Evolutionary conservation across 2,888 invertebrate species (phyloP).

Genomic region (Leptinotarsa juncta): DNA sequence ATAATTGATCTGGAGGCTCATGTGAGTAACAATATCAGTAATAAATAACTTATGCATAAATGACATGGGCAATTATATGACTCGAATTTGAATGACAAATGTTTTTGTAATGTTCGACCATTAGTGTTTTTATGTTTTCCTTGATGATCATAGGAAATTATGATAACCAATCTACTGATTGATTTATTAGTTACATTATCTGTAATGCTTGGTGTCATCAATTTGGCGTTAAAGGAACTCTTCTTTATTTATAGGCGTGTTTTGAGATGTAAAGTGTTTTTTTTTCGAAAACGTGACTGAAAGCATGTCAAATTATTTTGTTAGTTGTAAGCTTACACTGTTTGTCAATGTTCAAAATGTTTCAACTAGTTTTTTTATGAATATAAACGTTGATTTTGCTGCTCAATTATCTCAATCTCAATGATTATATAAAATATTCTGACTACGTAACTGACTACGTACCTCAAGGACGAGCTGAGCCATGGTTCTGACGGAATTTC

Average conservation of each 20-base stretch:
- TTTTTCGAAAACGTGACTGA: not conserved
- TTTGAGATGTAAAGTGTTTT: not conserved
- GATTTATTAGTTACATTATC: constrained; percentile 23
- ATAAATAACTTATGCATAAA: constrained; percentile 16
- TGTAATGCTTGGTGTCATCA: not conserved
- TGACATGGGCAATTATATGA: constrained; percentile 1
- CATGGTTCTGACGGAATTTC: not conserved
- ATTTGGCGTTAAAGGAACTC: not conserved
- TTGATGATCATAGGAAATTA: constrained; percentile 14
- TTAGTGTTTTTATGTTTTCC: constrained; percentile 12
- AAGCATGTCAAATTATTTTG: too few species aligned
- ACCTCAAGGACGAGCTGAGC: not conserved
- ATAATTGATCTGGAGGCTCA: constrained; percentile 1
- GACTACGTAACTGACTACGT: too few species aligned
- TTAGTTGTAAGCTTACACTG: too few species aligned
- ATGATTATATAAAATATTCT: too few species aligned
- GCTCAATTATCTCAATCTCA: too few species aligned
- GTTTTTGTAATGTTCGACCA: constrained; percentile 9
- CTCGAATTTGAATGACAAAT: constrained; percentile 14
- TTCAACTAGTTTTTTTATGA: too few species aligned
- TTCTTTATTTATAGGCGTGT: not conserved
- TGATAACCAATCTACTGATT: constrained; percentile 15
- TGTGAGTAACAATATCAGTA: not conserved
- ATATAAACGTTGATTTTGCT: too few species aligned
- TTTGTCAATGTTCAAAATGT: too few species aligned